Evolutionary conservation across 2,113 vertebrate genomes (phyloP), one percentile per base, ranked within the genome.

Genomic region (Phoenicopterus ruber): DNA sequence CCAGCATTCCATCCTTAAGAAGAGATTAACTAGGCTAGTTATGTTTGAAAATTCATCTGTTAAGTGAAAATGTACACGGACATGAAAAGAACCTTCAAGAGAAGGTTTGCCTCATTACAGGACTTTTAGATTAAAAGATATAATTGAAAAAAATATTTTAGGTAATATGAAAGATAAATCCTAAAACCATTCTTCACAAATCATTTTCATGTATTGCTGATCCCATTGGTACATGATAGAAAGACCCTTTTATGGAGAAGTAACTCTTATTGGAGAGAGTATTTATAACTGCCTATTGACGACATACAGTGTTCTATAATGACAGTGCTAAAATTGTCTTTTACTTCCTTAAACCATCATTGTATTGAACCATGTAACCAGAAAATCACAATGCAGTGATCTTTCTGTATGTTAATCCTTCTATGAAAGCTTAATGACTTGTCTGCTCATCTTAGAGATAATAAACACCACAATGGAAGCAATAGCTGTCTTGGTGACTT

Each of bases 331-430:
- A 97, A 97, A 98, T 96, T 98, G 97, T 87, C 96, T 98, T 97
- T 98, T 97, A 95, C 90, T 97, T 98, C 95, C 96, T 98, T 97
- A 97, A 98, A 97, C 95, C 90, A 92, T 97, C 93, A 94, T 97
- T 97, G 94, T 98, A 98, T 98, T 97, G 98, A 98, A 94, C 97
- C 96, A 95, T 82, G 94, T 98, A 98, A 97, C 96, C 97, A 98
- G 98, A 98, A 98, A 98, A 98, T 98, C 97, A 97, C 97, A 98
- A 94, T 94, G 94, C 96, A 97, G 93, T 96, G 96, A 98, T 98
- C 97, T 93, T 97, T 97, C 92, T 98, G 92, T 96, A 83, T 29
- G 73, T 92, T 98, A 98, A 98, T 98, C 97, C 95, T 97, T 97
- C 97, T 95, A 78, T 92, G 93, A 97, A 82, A 58, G 40, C 96